Conservation (phyloP, 2,888 invertebrate genomes). For the Lobophora halterata region DNA sequence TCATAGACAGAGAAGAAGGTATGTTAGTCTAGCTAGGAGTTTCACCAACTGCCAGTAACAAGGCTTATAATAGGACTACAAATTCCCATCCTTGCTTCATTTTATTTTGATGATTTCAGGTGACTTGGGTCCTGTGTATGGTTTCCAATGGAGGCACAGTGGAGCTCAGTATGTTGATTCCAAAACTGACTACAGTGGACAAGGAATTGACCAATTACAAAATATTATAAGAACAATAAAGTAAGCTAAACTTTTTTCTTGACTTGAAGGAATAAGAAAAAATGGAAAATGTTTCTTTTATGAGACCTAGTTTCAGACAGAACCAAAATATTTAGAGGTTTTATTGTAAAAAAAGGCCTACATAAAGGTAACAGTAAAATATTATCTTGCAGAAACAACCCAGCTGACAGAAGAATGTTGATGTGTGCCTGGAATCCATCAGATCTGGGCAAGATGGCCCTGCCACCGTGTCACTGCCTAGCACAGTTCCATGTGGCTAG, state of each 20-base stretch:
- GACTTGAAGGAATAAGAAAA: no score
- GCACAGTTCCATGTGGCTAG: conserved; percentile 95
- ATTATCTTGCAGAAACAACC: conserved; percentile 80
- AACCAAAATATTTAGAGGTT: neutral
- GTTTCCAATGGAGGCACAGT: conserved; percentile 99
- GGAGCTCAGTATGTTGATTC: conserved; percentile 94
- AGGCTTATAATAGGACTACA: no score
- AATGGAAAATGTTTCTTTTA: no score
- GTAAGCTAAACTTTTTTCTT: conserved; percentile 39
- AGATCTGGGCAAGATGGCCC: conserved; percentile 93
- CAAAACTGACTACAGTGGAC: conserved; percentile 88
- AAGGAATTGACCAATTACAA: conserved; percentile 95
- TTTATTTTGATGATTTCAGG: conserved; percentile 66
- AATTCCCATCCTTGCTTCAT: no score
- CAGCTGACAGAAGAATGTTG: conserved; percentile 93
- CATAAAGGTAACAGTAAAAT: no score
- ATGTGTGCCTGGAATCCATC: conserved; percentile 97
- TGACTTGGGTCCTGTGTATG: conserved; percentile 98
- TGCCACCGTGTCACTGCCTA: conserved; percentile 98
- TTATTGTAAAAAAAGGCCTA: no score
- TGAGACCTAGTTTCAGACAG: no score
- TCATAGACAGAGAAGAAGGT: conserved; percentile 92
- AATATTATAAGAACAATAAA: conserved; percentile 90
- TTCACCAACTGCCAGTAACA: no score
- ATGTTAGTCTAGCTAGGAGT: no score